Evolutionary conservation across 2,113 vertebrate species (phyloP).

Genomic region (Chaetodon trifascialis): DNA sequence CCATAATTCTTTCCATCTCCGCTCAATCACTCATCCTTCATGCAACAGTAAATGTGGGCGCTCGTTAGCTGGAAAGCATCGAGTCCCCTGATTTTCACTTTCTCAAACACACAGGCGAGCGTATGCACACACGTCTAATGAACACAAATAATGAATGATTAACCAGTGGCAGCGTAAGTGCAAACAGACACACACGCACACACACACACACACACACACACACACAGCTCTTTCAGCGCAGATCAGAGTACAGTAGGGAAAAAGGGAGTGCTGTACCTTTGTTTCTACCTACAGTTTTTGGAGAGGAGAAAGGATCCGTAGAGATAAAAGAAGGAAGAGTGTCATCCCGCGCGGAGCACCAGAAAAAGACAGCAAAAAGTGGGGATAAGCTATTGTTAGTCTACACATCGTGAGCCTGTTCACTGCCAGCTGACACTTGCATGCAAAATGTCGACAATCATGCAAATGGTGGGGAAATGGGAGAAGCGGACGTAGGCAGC

Average conservation of each 20-base stretch:
- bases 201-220: constrained; percentile 16
- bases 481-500: constrained; percentile 20
- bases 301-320: constrained; percentile 78
- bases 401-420: background rate
- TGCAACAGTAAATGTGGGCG: constrained; percentile 17
- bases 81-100: constrained; percentile 36
- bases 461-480: constrained; percentile 61
- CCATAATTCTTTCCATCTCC: constrained; percentile 32
- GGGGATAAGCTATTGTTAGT: constrained; percentile 67
- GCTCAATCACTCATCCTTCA: constrained; percentile 47
- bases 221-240: constrained; percentile 15
- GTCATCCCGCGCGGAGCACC: constrained; percentile 62
- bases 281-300: constrained; percentile 93
- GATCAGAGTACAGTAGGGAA: constrained; percentile 34
- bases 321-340: constrained; percentile 65
- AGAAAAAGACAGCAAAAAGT: constrained; percentile 69
- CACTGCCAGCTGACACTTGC: constrained; percentile 40
- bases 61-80: constrained; percentile 46
- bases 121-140: constrained; percentile 45
- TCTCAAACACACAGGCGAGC: constrained; percentile 41
- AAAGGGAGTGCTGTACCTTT: constrained; percentile 89
- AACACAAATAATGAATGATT: constrained; percentile 59
- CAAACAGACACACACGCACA: constrained; percentile 22
- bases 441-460: constrained; percentile 67
- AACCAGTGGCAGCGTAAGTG: constrained; percentile 35